Evolutionary conservation across 2,113 vertebrate species (phyloP).

Genomic region (Periophthalmodon schlosseri): DNA sequence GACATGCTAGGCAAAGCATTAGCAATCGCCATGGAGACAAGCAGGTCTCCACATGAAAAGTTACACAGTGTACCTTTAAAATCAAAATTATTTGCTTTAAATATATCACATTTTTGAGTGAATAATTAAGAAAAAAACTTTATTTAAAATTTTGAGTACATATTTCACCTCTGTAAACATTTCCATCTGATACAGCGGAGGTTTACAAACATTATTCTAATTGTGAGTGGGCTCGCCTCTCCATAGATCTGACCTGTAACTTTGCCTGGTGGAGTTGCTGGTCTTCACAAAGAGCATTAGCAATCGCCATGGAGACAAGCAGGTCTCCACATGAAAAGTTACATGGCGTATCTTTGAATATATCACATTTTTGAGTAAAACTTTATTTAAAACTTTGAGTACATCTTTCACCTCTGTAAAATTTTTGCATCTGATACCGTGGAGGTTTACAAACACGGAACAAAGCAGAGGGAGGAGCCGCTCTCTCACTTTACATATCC

Average conservation of each 20-base stretch:
- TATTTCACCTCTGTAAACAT: background rate
- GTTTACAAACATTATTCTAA: conserved; percentile 60
- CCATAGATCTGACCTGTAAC: too few relatives aligned
- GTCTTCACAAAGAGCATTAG: too few relatives aligned
- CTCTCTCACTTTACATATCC: conserved; percentile 54
- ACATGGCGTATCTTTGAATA: background rate
- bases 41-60: too few relatives aligned
- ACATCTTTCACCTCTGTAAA: background rate
- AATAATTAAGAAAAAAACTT: background rate
- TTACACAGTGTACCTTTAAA: too few relatives aligned
- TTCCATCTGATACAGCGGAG: conserved; percentile 33
- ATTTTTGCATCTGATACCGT: conserved; percentile 38
- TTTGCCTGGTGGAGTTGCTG: too few relatives aligned
- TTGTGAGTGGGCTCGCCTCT: too few relatives aligned
- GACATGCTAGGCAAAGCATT: too few relatives aligned
- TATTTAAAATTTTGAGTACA: background rate
- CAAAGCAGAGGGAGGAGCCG: conserved; percentile 55
- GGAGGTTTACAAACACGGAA: conserved; percentile 56
- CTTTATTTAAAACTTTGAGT: background rate
- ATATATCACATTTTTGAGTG: too few relatives aligned
- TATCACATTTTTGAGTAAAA: background rate
- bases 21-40: background rate
- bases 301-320: too few relatives aligned
- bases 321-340: too few relatives aligned
- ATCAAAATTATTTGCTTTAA: too few relatives aligned